Percentiles rank a stretch among this genome's conserved stretches.
Conservation (phyloP, 2,797 vertebrate species). For the Hyperoplus immaculatus region DNA sequence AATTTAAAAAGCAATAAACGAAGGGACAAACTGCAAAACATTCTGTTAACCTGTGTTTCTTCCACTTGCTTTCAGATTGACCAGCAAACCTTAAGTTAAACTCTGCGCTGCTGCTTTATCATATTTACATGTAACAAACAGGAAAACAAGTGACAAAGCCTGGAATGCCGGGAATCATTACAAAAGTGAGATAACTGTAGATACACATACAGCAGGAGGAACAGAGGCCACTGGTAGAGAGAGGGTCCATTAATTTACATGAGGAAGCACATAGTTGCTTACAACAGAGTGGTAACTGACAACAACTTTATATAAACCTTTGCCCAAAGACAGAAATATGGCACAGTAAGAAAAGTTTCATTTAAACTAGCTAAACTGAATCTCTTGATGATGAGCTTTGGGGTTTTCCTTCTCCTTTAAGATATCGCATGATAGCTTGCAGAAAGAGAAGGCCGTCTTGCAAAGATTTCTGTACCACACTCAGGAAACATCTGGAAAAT, state of each 20-base stretch:
- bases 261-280: slow-evolving; percentile 95
- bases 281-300: slow-evolving; percentile 95
- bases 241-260: slow-evolving; percentile 93
- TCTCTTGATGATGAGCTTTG: slow-evolving; percentile 76
- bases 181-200: slow-evolving; percentile 93
- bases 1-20: slow-evolving; percentile 75
- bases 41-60: slow-evolving; percentile 54
- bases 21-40: slow-evolving; percentile 56
- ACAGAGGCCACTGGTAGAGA: slow-evolving; percentile 94
- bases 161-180: slow-evolving; percentile 94
- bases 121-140: slow-evolving; percentile 88
- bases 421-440: slow-evolving; percentile 80
- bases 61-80: slow-evolving; percentile 73
- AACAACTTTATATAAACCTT: slow-evolving; percentile 94
- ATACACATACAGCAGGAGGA: slow-evolving; percentile 91
- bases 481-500: slow-evolving; percentile 87
- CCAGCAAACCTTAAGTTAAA: slow-evolving; percentile 86
- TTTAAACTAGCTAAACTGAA: slow-evolving; percentile 90
- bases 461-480: slow-evolving; percentile 70
- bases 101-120: slow-evolving; percentile 89
- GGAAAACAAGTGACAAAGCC: slow-evolving; percentile 89
- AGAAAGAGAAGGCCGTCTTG: slow-evolving; percentile 85
- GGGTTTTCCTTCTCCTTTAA: slow-evolving; percentile 51
- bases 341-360: slow-evolving; percentile 90
- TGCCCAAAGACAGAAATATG: slow-evolving; percentile 93